Base-by-base conservation (phyloP, 2,797 vertebrate genomes). In the Otolemur crassicaudatus region DNA sequence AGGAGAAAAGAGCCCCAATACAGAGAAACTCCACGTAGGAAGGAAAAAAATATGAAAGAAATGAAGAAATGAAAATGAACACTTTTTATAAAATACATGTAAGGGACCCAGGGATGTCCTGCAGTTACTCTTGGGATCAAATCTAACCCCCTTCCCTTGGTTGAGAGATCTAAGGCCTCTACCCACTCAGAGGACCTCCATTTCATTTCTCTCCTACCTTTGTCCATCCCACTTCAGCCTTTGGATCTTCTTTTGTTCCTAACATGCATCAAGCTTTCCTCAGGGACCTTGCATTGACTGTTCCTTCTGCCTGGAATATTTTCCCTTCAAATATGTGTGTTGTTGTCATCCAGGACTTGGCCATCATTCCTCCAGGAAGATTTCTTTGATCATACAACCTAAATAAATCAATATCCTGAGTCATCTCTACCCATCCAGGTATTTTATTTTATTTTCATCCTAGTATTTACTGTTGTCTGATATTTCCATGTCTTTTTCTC, bases 391-490 rank as follows among this genome's bases (percentile, higher is more conserved):
- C 34, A 34, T 19, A 27, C 8, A 67, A 37, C 11, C 49, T 77
- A 79, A 94, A 82, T 86, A n/a, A 91, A 63, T 17, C 29, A 69
- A 19, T 16, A 7, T 93, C 37, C 53, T 19, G 76, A 86, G 34
- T 23, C 7, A 53, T 77, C n/a, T 37, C 12, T 81, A 77, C 34
- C 46, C 46, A 75, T 37, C 1, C 23, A 83, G n/a, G 11, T 37
- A 60, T 40, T 90, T 72, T 60, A 80, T 77, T 83, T 88, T 84
- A 56, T 80, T 90, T 96, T 81, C 13, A 72, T 61, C 27, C 56
- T 69, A 86, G 27, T 22, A 86, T 63, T 92, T 96, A 70, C 49
- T 49, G 31, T 85, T 43, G 84, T 25, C 7, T 79, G 4, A 61
- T 53, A 81, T 61, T 69, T 92, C 73, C 20, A 53, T 40, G 63